Conservation (phyloP, 37 sponge, comb jelly and placozoan species). For the Chondrosia reniformis region DNA sequence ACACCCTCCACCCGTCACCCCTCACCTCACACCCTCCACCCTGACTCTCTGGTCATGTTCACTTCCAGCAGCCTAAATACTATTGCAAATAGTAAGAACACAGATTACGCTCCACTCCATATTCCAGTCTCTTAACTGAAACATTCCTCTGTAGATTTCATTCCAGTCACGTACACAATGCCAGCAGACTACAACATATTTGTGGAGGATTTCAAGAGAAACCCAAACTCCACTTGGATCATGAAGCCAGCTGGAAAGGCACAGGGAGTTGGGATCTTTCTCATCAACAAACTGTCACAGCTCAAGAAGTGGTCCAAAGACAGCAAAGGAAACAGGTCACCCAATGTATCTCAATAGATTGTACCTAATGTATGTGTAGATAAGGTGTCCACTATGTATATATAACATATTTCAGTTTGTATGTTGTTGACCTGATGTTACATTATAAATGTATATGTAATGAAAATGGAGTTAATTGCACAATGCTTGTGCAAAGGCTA, state of each 20-base stretch:
- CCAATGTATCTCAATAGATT: background rate
- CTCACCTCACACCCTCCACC: too few relatives aligned
- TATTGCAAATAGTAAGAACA: too few relatives aligned
- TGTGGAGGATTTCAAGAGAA: constrained; percentile 91
- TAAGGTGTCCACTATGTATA: too few relatives aligned
- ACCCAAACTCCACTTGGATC: constrained; percentile 93
- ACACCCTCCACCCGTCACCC: too few relatives aligned
- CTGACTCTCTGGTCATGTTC: too few relatives aligned
- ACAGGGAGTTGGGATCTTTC: constrained; percentile 94
- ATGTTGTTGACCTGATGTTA: too few relatives aligned
- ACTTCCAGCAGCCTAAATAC: too few relatives aligned
- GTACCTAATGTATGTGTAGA: too few relatives aligned
- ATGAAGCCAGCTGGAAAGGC: constrained; percentile 97
- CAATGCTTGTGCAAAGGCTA: too few relatives aligned
- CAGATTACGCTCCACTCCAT: too few relatives aligned
- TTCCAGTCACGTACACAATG: constrained; percentile 89
- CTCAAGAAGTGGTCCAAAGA: constrained; percentile 98
- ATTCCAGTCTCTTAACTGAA: too few relatives aligned
- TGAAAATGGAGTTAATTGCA: background rate
- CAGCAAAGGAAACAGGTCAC: constrained; percentile 29
- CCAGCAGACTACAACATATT: constrained; percentile 99
- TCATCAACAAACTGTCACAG: constrained; percentile 94
- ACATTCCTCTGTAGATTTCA: constrained; percentile 71
- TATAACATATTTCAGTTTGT: too few relatives aligned
- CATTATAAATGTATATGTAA: background rate